A percentile compares a stretch with the other conserved stretches of the same genome.
These are phyloP conservation scores for Aphis gossypii DNA, from an alignment of 1,140 invertebrate genomes.

Conservation along the genomic window DNA sequence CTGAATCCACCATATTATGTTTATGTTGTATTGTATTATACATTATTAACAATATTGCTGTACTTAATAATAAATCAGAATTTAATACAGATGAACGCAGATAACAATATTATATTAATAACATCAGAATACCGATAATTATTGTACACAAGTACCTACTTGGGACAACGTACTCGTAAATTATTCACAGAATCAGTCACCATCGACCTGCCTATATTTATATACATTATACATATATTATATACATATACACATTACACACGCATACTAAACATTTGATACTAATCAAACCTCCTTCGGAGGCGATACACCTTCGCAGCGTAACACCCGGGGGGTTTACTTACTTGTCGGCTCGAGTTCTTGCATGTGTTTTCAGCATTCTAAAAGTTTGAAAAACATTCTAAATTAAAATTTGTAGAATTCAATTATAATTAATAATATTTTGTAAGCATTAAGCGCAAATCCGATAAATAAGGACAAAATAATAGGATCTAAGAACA, in stretches of 20 bases:
- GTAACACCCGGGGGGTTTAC: not conserved
- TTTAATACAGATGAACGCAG: not conserved
- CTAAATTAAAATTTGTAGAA: not conserved
- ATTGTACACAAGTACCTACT: not conserved
- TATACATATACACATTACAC: not conserved
- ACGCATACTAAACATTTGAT: not conserved
- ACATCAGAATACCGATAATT: not conserved
- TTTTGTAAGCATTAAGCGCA: not conserved
- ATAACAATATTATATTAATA: not conserved
- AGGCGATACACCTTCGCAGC: not conserved
- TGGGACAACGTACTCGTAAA: not conserved
- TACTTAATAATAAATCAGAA: not conserved
- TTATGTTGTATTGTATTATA: no score
- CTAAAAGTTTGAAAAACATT: not conserved
- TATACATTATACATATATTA: not conserved
- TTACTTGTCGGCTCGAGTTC: conserved; percentile 28
- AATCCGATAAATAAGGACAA: not conserved
- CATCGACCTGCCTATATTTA: not conserved
- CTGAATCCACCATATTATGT: not conserved
- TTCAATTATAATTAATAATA: not conserved
- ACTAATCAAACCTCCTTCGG: not conserved
- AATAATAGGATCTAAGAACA: not conserved
- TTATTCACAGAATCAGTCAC: not conserved
- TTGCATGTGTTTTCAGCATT: not conserved
- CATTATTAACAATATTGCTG: not conserved